These are phyloP conservation scores for Varroa destructor DNA, from an alignment of 1,140 invertebrate genomes.

Conservation along the genomic window DNA sequence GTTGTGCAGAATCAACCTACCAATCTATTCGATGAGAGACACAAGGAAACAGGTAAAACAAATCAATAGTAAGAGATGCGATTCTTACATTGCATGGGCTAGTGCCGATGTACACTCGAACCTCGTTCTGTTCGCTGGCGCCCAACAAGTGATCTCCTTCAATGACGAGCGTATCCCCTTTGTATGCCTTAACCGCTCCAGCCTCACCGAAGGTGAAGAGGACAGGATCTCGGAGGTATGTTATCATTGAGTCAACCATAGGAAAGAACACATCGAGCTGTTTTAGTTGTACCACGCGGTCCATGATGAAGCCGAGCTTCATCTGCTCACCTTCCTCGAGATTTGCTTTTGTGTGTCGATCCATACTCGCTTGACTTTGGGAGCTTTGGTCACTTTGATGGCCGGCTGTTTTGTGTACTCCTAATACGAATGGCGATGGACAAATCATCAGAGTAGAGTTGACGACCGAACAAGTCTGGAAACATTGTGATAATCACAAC, in stretches of 20 bases:
- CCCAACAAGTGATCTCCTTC: constrained; percentile 82
- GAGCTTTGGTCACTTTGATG: constrained; percentile 14
- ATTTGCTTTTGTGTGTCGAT: constrained; percentile 33
- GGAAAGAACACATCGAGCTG: constrained; percentile 76
- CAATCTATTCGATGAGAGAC: no score
- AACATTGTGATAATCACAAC: not conserved
- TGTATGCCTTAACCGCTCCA: constrained; percentile 61
- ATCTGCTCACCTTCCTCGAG: constrained; percentile 36
- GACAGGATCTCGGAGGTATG: constrained; percentile 81
- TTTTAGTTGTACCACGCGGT: constrained; percentile 71
- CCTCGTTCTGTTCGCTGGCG: constrained; percentile 79
- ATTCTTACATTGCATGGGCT: constrained; percentile 62
- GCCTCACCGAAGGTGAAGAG: constrained; percentile 54
- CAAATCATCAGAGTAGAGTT: constrained; percentile 85
- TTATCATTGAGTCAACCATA: constrained; percentile 49
- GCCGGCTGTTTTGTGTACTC: not conserved
- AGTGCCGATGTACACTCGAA: constrained; percentile 78
- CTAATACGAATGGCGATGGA: constrained; percentile 61
- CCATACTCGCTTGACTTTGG: not conserved
- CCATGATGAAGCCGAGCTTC: constrained; percentile 81
- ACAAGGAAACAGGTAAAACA: no score
- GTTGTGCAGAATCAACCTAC: not conserved
- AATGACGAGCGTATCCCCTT: constrained; percentile 86
- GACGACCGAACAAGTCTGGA: constrained; percentile 55
- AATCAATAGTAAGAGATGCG: no score